phyloP scores from a whole-genome alignment of 2,113 vertebrate species.

The Alectura lathami region DNA sequence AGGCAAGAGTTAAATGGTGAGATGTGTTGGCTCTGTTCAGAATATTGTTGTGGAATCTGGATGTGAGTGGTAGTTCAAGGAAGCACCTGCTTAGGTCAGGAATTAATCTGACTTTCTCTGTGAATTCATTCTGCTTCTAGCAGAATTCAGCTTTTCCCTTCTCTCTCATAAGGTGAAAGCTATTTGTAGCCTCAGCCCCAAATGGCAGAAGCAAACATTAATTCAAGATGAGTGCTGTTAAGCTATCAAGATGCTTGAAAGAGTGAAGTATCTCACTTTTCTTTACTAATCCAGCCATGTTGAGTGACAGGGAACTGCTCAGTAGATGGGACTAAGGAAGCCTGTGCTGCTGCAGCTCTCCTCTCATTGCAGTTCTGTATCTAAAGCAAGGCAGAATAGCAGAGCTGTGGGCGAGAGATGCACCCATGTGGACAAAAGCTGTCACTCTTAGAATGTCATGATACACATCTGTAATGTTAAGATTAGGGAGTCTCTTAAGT shows the following conservation, averaged over 20 bases:
- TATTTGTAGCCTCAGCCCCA: not conserved
- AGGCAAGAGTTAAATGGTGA: not conserved
- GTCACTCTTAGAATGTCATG: not conserved
- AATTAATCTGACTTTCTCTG: not conserved
- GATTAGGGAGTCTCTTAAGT: not conserved
- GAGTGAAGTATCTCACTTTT: not conserved
- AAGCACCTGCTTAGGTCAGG: not conserved
- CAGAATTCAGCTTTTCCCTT: not conserved
- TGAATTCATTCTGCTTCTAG: not conserved
- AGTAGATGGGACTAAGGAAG: not conserved
- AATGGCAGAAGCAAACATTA: not conserved
- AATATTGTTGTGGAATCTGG: not conserved
- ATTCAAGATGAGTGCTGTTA: not conserved
- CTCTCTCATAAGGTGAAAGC: not conserved
- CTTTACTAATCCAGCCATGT: not conserved
- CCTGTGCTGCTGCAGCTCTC: not conserved
- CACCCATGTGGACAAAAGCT: not conserved
- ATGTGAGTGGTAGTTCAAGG: not conserved
- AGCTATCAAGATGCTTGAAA: not conserved
- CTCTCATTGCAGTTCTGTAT: not conserved
- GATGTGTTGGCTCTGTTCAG: not conserved
- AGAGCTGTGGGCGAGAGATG: not conserved
- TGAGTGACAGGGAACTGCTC: fast-evolving
- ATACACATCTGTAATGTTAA: not conserved
- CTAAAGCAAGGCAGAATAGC: not conserved